Conservation (phyloP, 2,888 invertebrate genomes). For the Bhutanitis thaidina region DNA sequence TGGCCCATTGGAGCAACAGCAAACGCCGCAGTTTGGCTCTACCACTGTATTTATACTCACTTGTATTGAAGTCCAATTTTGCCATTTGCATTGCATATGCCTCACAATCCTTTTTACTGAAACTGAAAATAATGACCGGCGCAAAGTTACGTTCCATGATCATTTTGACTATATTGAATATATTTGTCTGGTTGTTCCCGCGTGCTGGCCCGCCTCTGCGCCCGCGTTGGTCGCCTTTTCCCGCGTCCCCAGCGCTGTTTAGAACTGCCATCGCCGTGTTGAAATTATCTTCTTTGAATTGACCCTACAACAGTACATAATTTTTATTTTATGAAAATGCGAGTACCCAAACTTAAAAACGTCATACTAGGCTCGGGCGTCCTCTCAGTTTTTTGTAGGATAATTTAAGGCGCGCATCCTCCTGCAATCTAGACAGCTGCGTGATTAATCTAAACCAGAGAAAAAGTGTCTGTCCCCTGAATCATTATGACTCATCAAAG, state of each 20-base stretch:
- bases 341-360: no score
- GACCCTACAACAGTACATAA: conserved; percentile 82
- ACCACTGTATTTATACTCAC: no score
- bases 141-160: conserved; percentile 99
- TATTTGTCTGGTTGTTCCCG: conserved; percentile 86
- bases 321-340: no score
- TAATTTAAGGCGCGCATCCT: no score
- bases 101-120: conserved; percentile 99
- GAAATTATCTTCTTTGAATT: conserved; percentile 98
- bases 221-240: conserved; percentile 89
- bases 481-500: no score
- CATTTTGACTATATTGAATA: conserved; percentile 99
- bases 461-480: no score
- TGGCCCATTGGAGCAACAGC: no score
- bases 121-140: conserved; percentile 99
- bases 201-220: conserved; percentile 85
- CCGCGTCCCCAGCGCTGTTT: conserved; percentile 89
- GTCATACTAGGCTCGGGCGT: no score
- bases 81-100: conserved; percentile 97
- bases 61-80: conserved; percentile 96
- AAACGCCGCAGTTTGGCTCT: no score
- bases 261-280: conserved; percentile 97
- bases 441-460: no score
- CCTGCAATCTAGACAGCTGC: no score
- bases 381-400: no score